phyloP scores from a whole-genome alignment of 2,888 invertebrate genomes.

The Epirrhoe alternata region DNA sequence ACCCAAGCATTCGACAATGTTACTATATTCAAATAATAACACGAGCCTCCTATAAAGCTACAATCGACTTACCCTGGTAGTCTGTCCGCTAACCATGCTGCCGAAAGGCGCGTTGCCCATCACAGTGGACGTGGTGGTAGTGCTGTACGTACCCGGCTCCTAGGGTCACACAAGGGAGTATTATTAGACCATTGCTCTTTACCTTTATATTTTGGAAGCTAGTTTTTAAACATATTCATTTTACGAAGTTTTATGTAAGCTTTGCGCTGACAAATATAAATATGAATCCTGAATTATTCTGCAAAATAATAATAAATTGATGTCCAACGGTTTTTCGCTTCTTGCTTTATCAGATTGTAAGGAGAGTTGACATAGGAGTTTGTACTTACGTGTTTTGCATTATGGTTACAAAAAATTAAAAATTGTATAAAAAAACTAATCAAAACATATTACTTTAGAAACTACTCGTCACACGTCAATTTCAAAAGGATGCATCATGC shows the following conservation, averaged over 20 bases:
- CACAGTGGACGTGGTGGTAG: conserved; percentile 73
- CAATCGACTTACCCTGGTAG: conserved; percentile 63
- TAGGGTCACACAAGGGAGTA: conserved; percentile 44
- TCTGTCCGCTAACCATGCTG: conserved; percentile 68
- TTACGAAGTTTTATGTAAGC: conserved; percentile 1
- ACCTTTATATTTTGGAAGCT: conserved; percentile 13
- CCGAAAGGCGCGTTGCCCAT: conserved; percentile 80
- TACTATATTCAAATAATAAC: background rate
- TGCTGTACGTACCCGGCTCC: conserved; percentile 76
- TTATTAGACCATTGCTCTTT: conserved; percentile 18
- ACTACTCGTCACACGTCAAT: conserved; percentile 17
- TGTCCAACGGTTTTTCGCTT: background rate
- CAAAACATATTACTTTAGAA: conserved; percentile 16
- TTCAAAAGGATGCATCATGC: conserved; percentile 34
- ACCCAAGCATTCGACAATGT: conserved; percentile 15
- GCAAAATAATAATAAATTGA: background rate
- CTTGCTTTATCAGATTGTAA: background rate
- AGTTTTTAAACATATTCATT: background rate
- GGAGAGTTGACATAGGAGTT: background rate
- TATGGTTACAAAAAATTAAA: background rate
- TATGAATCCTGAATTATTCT: background rate
- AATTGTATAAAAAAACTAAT: conserved; percentile 7
- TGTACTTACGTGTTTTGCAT: conserved; percentile 10
- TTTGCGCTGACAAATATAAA: background rate
- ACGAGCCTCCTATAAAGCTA: background rate